Percentiles rank a stretch among this genome's conserved stretches.
Conservation (phyloP, 2,113 vertebrate species). For the Microtus pennsylvanicus region DNA sequence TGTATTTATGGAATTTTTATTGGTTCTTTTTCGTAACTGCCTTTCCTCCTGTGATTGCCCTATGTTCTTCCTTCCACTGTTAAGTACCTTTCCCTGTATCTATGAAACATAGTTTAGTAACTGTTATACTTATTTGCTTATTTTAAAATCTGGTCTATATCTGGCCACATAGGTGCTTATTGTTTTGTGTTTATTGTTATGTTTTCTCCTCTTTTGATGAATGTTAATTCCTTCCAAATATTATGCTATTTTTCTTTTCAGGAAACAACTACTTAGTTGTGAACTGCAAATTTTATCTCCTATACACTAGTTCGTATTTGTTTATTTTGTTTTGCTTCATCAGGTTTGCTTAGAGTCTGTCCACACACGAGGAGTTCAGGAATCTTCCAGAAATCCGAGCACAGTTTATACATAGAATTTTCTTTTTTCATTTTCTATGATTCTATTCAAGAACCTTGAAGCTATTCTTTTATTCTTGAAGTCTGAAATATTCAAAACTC, state of each 20-base stretch:
- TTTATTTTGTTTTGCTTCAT: background rate
- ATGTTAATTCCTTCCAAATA: constrained; percentile 30
- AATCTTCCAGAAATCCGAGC: background rate
- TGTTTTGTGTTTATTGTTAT: background rate
- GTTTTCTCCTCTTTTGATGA: background rate
- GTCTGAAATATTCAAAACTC: background rate
- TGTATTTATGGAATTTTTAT: background rate
- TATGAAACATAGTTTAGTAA: background rate
- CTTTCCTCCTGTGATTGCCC: background rate
- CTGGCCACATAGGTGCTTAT: background rate
- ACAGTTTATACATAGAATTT: background rate
- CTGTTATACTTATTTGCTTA: background rate
- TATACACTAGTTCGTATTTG: background rate
- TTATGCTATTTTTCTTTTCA: constrained; percentile 5
- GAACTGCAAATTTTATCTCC: background rate
- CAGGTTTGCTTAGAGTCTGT: background rate
- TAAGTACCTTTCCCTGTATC: background rate
- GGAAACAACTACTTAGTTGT: background rate
- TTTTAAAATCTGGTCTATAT: background rate
- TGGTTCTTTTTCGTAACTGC: background rate
- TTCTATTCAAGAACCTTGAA: background rate
- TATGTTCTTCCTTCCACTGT: background rate
- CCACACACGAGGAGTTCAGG: background rate
- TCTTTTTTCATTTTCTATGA: background rate
- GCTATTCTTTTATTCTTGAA: background rate